phyloP scores from a whole-genome alignment of 1,140 invertebrate genomes.

The Drosophila subobscura region DNA sequence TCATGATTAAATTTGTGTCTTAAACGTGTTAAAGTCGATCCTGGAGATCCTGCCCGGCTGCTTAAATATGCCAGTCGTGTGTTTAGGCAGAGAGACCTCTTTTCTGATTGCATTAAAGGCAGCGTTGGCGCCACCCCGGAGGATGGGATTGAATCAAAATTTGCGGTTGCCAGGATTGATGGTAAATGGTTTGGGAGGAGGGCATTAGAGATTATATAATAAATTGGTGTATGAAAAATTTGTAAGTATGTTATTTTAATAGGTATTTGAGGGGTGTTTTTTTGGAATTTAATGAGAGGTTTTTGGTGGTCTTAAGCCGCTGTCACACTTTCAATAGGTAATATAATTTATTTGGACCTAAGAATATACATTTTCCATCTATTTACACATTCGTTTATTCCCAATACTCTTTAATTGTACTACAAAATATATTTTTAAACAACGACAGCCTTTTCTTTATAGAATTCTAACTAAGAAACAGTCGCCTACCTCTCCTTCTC shows the following conservation, averaged over 20 bases:
- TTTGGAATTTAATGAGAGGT: no score
- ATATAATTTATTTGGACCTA: no score
- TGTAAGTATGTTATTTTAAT: constrained; percentile 2
- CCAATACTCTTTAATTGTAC: no score
- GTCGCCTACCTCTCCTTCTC: background rate
- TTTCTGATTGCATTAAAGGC: constrained; percentile 65
- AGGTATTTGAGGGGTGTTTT: no score
- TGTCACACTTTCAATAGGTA: no score
- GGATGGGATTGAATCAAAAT: constrained; percentile 47
- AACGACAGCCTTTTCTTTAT: background rate
- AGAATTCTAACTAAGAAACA: no score
- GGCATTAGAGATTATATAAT: constrained; percentile 8
- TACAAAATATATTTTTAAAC: background rate
- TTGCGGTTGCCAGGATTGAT: constrained; percentile 60
- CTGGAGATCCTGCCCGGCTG: constrained; percentile 26
- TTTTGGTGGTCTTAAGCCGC: no score
- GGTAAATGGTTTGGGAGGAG: background rate
- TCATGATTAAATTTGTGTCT: constrained; percentile 76
- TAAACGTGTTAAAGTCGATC: constrained; percentile 67
- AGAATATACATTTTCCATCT: no score
- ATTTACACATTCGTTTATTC: no score
- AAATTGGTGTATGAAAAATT: constrained; percentile 15
- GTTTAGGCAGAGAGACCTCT: constrained; percentile 13
- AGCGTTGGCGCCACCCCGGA: constrained; percentile 5
- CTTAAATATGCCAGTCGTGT: constrained; percentile 72